Evolutionary conservation across 23 tunicate genomes (phyloP).

Genomic region (Halocynthia roretzi): DNA sequence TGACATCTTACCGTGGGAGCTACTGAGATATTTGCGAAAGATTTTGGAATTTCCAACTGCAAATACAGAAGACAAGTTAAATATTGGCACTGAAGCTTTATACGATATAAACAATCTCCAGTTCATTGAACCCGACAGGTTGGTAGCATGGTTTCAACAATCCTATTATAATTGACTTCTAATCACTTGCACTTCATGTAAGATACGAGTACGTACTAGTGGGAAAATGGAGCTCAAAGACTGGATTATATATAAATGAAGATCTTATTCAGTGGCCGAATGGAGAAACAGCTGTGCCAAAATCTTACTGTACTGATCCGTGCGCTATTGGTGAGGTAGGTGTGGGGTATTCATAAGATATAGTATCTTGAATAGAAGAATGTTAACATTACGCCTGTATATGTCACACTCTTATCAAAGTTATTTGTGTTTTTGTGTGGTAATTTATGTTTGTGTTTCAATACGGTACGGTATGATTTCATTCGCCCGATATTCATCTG

Average conservation of each 20-base stretch:
- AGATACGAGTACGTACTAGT: conserved; percentile 27
- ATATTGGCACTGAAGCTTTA: conserved; percentile 2
- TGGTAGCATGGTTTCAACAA: background rate
- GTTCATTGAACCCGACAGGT: conserved; percentile 15
- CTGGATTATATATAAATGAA: background rate
- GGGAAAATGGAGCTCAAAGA: conserved; percentile 14
- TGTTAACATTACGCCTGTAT: no score
- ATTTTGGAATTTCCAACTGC: conserved; percentile 14
- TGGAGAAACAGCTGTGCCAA: conserved; percentile 4
- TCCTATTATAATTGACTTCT: background rate
- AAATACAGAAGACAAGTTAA: background rate
- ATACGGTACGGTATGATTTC: no score
- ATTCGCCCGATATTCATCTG: no score
- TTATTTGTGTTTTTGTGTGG: no score
- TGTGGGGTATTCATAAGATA: background rate
- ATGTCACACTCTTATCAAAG: no score
- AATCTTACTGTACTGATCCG: conserved; percentile 16
- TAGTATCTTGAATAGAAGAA: no score
- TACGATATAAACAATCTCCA: conserved; percentile 33
- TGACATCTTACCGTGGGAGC: conserved; percentile 21
- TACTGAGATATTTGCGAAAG: conserved; percentile 9
- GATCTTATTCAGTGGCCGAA: conserved; percentile 27
- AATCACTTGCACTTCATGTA: background rate
- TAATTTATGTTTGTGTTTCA: no score
- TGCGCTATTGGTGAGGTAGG: conserved; percentile 26